phyloP scores from a whole-genome alignment of 1,140 invertebrate genomes.

The Zophobas morio region DNA sequence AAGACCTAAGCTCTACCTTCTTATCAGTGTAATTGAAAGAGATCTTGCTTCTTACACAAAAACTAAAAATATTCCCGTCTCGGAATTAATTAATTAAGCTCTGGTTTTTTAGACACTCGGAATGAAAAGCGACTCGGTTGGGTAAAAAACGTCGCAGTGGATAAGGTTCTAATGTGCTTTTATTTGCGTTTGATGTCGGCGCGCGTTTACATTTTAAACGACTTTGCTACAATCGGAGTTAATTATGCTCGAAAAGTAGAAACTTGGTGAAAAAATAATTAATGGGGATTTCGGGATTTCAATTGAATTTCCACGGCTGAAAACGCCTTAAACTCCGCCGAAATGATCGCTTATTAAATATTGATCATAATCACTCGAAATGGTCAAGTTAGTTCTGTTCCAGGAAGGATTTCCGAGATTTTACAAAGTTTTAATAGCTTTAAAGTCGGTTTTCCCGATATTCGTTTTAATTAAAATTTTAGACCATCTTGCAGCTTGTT shows the following conservation, averaged over 20 bases:
- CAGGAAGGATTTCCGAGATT: slow-evolving; percentile 1
- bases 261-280: slow-evolving; percentile 1
- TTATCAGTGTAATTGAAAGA: no score
- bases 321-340: no score
- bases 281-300: neutral
- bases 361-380: slow-evolving; percentile 3
- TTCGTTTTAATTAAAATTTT: slow-evolving; percentile 33
- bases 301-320: no score
- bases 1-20: no score
- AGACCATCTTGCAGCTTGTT: neutral
- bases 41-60: no score
- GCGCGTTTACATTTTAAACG: slow-evolving; percentile 12
- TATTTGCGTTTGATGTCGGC: neutral
- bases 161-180: neutral
- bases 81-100: no score
- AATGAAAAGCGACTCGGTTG: no score
- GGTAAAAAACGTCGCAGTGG: no score
- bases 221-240: neutral
- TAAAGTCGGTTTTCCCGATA: neutral
- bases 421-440: slow-evolving; percentile 13
- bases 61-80: no score
- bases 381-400: slow-evolving; percentile 4
- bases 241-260: neutral
- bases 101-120: no score
- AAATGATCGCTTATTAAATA: neutral